These are phyloP conservation scores for Xanthorhoe designata DNA, from an alignment of 2,888 invertebrate genomes.

Conservation along the genomic window DNA sequence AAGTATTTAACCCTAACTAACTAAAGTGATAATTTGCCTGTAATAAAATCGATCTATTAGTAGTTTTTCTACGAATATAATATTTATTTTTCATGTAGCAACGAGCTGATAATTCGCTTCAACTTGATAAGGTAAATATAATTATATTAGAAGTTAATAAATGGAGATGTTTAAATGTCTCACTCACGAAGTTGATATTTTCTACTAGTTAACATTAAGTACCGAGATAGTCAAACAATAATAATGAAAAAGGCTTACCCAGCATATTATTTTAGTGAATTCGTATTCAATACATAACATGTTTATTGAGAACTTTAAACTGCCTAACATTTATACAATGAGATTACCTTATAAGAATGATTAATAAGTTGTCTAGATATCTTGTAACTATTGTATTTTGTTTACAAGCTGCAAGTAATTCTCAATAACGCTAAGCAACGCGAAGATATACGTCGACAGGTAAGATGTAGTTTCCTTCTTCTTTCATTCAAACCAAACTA, in stretches of 20 bases:
- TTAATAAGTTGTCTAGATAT: not conserved
- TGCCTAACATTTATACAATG: no score
- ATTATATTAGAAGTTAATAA: not conserved
- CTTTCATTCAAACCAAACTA: not conserved
- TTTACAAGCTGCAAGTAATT: slow-evolving; percentile 26
- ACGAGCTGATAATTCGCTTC: slow-evolving; percentile 6
- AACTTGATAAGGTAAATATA: slow-evolving; percentile 10
- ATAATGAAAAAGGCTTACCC: no score
- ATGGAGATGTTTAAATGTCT: no score
- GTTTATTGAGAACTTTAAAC: no score
- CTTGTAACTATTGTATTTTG: not conserved
- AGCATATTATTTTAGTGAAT: no score
- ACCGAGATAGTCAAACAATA: no score
- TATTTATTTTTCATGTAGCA: slow-evolving; percentile 12
- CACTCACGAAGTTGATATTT: no score
- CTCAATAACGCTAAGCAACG: slow-evolving; percentile 8
- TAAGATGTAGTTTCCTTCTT: not conserved
- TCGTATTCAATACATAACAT: no score
- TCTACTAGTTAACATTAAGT: no score
- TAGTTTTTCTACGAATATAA: not conserved
- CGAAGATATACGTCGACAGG: slow-evolving; percentile 18
- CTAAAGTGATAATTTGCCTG: not conserved
- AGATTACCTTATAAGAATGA: not conserved
- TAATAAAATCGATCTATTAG: not conserved
- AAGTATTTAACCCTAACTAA: no score